phyloP scores from a whole-genome alignment of 2,797 vertebrate genomes.

The Denticeps clupeoides region DNA sequence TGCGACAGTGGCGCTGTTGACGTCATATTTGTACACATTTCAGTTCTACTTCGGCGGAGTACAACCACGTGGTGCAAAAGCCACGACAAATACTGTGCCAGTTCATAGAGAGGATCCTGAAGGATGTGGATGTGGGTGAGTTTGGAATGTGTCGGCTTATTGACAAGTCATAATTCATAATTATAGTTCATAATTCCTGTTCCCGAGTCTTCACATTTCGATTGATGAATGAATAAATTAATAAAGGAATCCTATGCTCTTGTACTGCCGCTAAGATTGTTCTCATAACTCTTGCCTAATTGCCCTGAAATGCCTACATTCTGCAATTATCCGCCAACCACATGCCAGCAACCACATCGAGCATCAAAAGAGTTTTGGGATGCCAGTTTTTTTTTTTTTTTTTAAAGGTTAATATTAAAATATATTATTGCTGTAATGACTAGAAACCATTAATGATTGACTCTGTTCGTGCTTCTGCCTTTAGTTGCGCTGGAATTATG shows the following conservation, averaged over 20 bases:
- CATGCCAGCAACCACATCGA: no score
- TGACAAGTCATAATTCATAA: not conserved
- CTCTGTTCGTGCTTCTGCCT: constrained; percentile 15
- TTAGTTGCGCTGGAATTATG: constrained; percentile 82
- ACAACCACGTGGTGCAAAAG: constrained; percentile 79
- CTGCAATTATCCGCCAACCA: no score
- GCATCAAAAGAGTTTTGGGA: no score
- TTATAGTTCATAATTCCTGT: not conserved
- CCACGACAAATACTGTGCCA: constrained; percentile 95
- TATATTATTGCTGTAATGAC: not conserved
- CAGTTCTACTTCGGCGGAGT: constrained; percentile 77
- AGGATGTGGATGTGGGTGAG: constrained; percentile 90
- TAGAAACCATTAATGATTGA: not conserved
- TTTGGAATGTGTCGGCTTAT: not conserved
- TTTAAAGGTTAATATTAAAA: not conserved
- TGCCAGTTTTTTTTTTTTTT: not conserved
- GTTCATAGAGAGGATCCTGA: constrained; percentile 93
- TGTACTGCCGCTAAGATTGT: no score
- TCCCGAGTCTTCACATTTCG: not conserved
- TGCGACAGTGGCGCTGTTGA: constrained; percentile 5
- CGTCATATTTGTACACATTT: constrained; percentile 11
- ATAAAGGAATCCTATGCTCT: no score
- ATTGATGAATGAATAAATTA: not conserved
- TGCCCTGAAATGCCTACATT: no score
- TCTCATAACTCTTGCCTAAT: no score